These are phyloP conservation scores for Tinamus major DNA, from an alignment of 2,797 vertebrate species.

Conservation along the genomic window DNA sequence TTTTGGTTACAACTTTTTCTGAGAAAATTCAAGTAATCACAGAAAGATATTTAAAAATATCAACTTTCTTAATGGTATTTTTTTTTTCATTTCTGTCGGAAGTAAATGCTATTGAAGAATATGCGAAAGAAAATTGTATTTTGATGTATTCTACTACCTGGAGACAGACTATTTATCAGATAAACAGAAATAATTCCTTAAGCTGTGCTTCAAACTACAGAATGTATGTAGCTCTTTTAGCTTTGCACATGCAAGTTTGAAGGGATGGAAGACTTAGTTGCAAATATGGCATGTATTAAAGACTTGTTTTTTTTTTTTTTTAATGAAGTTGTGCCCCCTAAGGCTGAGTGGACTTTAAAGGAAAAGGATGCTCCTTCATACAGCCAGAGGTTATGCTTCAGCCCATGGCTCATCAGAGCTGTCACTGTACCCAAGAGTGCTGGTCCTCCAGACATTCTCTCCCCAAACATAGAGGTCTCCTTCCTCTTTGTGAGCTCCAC, in stretches of 20 bases:
- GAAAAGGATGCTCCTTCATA: background rate
- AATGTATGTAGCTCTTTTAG: accelerated
- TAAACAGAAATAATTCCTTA: background rate
- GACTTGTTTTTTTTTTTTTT: background rate
- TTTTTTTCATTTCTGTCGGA: background rate
- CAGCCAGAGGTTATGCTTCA: background rate
- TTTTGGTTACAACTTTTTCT: background rate
- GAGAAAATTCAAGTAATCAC: background rate
- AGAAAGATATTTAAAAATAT: background rate
- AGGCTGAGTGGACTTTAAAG: background rate
- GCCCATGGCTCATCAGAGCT: background rate
- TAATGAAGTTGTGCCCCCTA: background rate
- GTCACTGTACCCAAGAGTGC: background rate
- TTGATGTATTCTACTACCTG: background rate
- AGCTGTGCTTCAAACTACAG: background rate
- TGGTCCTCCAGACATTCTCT: background rate
- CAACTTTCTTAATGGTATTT: background rate
- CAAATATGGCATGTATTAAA: background rate
- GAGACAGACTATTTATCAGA: background rate
- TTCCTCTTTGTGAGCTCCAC: background rate
- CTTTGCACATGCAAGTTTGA: background rate
- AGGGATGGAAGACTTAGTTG: background rate
- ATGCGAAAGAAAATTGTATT: background rate
- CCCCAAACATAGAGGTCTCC: background rate
- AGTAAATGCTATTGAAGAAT: background rate